phyloP scores from a whole-genome alignment of 2,888 invertebrate species.

The Pollenia angustigena region DNA sequence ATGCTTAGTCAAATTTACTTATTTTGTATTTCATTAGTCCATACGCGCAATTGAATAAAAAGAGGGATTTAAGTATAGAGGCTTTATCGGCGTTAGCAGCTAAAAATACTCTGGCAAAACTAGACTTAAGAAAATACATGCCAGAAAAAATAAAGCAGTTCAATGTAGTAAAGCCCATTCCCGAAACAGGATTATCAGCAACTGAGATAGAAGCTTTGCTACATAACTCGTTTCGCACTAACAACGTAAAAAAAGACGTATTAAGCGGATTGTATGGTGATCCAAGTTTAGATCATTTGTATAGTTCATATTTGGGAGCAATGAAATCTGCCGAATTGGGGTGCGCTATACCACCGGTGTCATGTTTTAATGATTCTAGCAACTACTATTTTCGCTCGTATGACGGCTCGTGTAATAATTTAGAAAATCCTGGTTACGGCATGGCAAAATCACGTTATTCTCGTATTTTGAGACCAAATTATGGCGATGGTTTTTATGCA shows the following conservation, averaged over 20 bases:
- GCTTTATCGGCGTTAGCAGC: slow-evolving; percentile 5
- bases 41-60: slow-evolving; percentile 6
- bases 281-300: slow-evolving; percentile 15
- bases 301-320: slow-evolving; percentile 9
- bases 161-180: slow-evolving; percentile 17
- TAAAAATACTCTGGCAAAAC: slow-evolving; percentile 34
- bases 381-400: slow-evolving; percentile 78
- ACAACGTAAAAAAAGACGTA: slow-evolving; percentile 23
- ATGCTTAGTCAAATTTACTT: background rate
- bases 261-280: background rate
- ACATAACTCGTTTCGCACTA: slow-evolving; percentile 31
- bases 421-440: slow-evolving; percentile 76
- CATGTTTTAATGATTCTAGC: slow-evolving; percentile 77
- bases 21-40: slow-evolving; percentile 27
- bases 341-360: slow-evolving; percentile 77
- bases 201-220: slow-evolving; percentile 43
- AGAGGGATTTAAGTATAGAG: slow-evolving; percentile 1
- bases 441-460: slow-evolving; percentile 76
- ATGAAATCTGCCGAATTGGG: slow-evolving; percentile 33
- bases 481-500: slow-evolving; percentile 72
- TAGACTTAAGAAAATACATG: slow-evolving; percentile 16
- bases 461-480: slow-evolving; percentile 78
- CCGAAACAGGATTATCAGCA: slow-evolving; percentile 26
- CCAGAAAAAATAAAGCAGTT: slow-evolving; percentile 5
- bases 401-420: slow-evolving; percentile 81